Base-by-base conservation (phyloP, 2,797 vertebrate species). In the Tapirus indicus region DNA sequence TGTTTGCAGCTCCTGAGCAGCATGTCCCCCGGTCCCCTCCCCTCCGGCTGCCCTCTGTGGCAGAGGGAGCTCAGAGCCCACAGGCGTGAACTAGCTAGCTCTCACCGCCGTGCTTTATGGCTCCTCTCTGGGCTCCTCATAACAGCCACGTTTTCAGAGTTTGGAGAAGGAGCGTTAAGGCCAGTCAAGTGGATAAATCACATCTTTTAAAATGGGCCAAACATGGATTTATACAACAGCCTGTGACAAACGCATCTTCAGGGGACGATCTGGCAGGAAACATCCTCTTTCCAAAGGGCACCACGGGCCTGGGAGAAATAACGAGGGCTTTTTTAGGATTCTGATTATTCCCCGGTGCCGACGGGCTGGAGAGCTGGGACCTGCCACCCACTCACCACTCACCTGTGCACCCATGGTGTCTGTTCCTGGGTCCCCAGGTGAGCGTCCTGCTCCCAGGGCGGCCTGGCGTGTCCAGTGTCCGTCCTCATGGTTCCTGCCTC, bases 131-230 rank as follows among this genome's bases (percentile, higher is more conserved):
- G 60, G 79, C 80, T 85, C 95, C 97, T 97, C 94, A 98, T 96
- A 95, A 97, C 88, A 44, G 44, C 66, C 71, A 66, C 98, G 96
- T 97, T 95, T 97, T 84, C 94, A 97, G 97, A 97, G 93, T 97
- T 95, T 98, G 92, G 93, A 97, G 96, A 93, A 97, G 85, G 72
- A 96, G 56, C 35, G 27, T 97, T 97, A 97, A 97, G 97, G 85
- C 85, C 78, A 98, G 97, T 97, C 98, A 98, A 98, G 97, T 96
- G 98, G 98, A 97, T 98, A 98, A 98, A 98, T 98, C 98, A 97
- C 94, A 21, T 97, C 97, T 98, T 44, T 78, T 41, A 25, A 95
- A 98, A 98, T 90, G 93, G 96, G 91, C 96, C 98, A 98, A 97
- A 97, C 97, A 97, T 78, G 97, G 96, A 98, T 98, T 97, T 98